A percentile compares a stretch with the other conserved stretches of the same genome.
Conservation (phyloP, 2,797 vertebrate species). For the Syncerus caffer region DNA sequence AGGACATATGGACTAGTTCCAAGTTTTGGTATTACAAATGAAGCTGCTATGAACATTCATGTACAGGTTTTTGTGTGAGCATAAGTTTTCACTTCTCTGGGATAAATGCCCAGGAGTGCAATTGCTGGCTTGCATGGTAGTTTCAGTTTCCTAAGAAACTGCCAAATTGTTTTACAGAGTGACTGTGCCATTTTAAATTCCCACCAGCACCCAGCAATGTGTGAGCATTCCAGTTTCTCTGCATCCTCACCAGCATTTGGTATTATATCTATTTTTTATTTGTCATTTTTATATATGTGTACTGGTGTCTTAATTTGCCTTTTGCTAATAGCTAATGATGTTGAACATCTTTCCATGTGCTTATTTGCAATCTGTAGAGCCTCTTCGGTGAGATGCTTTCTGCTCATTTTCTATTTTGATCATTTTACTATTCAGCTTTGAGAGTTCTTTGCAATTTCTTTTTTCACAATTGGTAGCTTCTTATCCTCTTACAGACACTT, state of each 20-base stretch:
- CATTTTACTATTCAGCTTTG: neutral
- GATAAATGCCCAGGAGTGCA: neutral
- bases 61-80: neutral
- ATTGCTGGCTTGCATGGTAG: neutral
- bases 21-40: neutral
- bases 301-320: neutral
- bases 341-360: neutral
- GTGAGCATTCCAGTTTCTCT: neutral
- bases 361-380: neutral
- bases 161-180: neutral
- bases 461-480: neutral
- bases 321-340: neutral
- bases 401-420: neutral
- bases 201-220: neutral
- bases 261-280: neutral
- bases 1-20: neutral
- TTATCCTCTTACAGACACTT: neutral
- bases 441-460: neutral
- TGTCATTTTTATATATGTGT: neutral
- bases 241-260: neutral
- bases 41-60: neutral
- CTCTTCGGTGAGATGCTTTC: neutral
- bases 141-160: neutral
- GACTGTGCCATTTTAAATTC: neutral
- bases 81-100: slow-evolving; percentile 5